These are phyloP conservation scores for Trichacis sp. DNA, from an alignment of 2,888 invertebrate genomes.

Conservation along the genomic window DNA sequence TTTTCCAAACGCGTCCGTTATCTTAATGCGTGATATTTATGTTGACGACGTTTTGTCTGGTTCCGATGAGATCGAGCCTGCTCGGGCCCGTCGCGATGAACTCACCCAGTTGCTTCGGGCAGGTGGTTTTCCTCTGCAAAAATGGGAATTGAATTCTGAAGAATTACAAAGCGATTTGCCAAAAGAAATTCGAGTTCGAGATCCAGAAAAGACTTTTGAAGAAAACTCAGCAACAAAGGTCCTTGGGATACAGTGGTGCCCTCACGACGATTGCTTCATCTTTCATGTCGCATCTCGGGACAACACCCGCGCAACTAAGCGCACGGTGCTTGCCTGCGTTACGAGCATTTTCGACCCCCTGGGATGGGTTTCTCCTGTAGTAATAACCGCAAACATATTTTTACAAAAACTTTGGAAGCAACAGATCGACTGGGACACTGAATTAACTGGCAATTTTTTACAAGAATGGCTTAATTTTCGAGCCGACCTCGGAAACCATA, in stretches of 20 bases:
- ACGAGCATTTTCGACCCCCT: conserved; percentile 14
- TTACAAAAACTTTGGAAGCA: background rate
- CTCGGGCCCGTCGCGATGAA: background rate
- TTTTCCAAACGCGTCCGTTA: conserved; percentile 14
- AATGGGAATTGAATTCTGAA: conserved; percentile 5
- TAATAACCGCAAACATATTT: background rate
- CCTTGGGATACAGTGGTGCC: conserved; percentile 17
- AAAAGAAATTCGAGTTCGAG: background rate
- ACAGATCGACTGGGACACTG: conserved; percentile 5
- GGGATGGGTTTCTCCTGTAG: conserved; percentile 3
- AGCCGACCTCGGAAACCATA: no score
- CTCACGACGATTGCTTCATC: conserved; percentile 1
- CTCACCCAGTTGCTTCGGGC: background rate
- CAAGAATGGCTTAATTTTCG: no score
- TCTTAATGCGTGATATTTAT: conserved; percentile 23
- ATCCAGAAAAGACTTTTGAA: background rate
- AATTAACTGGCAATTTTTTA: no score
- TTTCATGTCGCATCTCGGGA: background rate
- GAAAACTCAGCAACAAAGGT: conserved; percentile 1
- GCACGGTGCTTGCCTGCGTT: background rate
- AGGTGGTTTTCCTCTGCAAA: conserved; percentile 3
- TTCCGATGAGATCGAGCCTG: conserved; percentile 8
- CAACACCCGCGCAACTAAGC: conserved; percentile 1
- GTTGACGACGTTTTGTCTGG: conserved; percentile 30
- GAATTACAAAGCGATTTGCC: background rate